Base-by-base conservation (phyloP, 2,888 invertebrate genomes). In the Drosophila phalerata region DNA sequence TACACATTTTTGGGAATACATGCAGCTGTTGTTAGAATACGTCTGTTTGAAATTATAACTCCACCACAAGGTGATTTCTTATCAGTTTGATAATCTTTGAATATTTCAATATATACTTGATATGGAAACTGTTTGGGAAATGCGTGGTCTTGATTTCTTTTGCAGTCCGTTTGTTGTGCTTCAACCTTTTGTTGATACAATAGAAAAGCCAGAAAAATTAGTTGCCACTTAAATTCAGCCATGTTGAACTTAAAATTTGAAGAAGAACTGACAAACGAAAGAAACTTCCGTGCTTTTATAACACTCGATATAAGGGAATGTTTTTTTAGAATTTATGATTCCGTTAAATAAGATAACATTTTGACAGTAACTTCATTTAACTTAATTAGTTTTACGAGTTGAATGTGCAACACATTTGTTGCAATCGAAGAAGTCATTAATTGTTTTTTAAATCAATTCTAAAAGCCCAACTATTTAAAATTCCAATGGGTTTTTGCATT, bases 1-100 rank as follows among this genome's bases (percentile, higher is more conserved):
- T 40, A 57, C 42, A 11, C 1, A 13, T 40, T 11, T 0, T 13
- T 0, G 0, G 0, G 0, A 0, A 70, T 25, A 2, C 70, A 70
- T 52, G 57, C 56, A 11, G 70, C 70, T 38, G 70, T 69, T 6
- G 70, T 69, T 0, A 70, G 19, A 0, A 70, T 15, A 2, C 37
- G 25, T 17, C 32, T 15, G 2, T 48, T 38, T 2, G 70, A 70
- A 9, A 69, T 53, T 19, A 70, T 32, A 6, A 22, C 47, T 4
- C 69, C 70, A 9, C 63, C 63, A 9, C 70, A 70, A 0, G 0
- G 0, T 0, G 1, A 1, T 3, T 8, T 5, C 9, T 6, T 28
- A 8, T 1, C 0, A 6, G 10, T 32, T 1, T 10, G 0, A 17
- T 13, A 22, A 8, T 60, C 32, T n/a, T 1, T 0, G 0, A 0